phyloP scores from a whole-genome alignment of 2,113 vertebrate species.

The Proterorhinus semilunaris region DNA sequence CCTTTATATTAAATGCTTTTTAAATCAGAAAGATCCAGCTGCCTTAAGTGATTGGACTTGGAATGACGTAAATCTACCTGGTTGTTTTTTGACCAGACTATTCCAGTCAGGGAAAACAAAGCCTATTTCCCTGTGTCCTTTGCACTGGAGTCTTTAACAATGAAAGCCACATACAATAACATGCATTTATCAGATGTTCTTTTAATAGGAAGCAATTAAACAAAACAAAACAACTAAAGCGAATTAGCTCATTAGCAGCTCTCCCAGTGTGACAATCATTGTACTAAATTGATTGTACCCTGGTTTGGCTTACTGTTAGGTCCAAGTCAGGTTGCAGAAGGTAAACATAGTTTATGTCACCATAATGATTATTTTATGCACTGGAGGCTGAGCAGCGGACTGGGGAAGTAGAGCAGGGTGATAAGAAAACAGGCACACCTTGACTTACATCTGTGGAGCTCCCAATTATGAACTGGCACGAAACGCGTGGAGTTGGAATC shows the following conservation, averaged over 20 bases:
- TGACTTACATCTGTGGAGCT: background rate
- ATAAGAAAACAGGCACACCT: background rate
- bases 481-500: background rate
- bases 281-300: background rate
- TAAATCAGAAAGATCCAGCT: too few relatives aligned
- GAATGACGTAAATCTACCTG: too few relatives aligned
- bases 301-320: background rate
- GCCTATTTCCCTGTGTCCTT: too few relatives aligned
- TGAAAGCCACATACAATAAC: too few relatives aligned
- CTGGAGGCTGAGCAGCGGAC: background rate
- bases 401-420: conserved; percentile 1
- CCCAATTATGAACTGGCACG: background rate
- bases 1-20: too few relatives aligned
- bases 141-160: too few relatives aligned
- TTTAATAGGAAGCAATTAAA: background rate
- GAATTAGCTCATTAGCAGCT: conserved; percentile 1
- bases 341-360: background rate
- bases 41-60: too few relatives aligned
- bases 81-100: too few relatives aligned
- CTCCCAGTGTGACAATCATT: background rate
- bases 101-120: too few relatives aligned
- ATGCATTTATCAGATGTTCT: too few relatives aligned
- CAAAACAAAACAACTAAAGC: background rate
- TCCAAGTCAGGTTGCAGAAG: background rate
- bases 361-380: conserved; percentile 2